Percentiles rank a stretch among this genome's conserved stretches.
Conservation (phyloP, 2,888 invertebrate genomes). For the Harpalus rufipes region DNA sequence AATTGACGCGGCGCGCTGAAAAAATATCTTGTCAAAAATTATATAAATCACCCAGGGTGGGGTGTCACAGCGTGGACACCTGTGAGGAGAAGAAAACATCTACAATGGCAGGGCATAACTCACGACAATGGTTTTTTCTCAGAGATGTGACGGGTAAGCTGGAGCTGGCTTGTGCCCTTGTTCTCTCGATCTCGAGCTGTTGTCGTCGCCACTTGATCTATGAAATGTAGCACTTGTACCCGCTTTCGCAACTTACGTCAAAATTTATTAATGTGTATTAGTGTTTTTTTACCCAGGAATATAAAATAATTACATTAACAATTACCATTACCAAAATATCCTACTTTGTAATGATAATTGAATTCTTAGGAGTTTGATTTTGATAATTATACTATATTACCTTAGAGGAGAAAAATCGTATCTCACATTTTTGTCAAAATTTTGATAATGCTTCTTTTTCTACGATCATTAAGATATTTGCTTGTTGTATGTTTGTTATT, state of each 20-base stretch:
- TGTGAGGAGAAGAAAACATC: conserved; percentile 31
- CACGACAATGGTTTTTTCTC: conserved; percentile 16
- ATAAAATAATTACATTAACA: too few species aligned
- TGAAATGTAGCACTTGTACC: conserved; percentile 23
- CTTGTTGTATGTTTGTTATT: too few species aligned
- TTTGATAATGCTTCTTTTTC: too few species aligned
- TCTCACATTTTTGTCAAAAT: too few species aligned
- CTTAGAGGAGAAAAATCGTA: too few species aligned
- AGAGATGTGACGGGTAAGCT: background rate
- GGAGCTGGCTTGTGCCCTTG: conserved; percentile 14
- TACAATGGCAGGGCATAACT: conserved; percentile 31
- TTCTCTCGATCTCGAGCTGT: conserved; percentile 7
- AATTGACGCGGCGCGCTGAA: conserved; percentile 28
- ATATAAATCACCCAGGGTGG: conserved; percentile 51
- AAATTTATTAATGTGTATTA: background rate
- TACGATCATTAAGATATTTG: too few species aligned
- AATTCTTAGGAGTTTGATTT: too few species aligned
- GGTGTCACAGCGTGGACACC: conserved; percentile 49
- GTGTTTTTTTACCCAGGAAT: background rate
- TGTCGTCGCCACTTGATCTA: conserved; percentile 29
- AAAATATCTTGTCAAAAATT: conserved; percentile 58
- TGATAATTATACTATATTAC: too few species aligned
- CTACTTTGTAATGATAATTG: too few species aligned
- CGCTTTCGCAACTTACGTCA: background rate
- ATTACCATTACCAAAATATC: too few species aligned